Percentiles rank a stretch among this genome's conserved stretches.
Evolutionary conservation across 1,140 invertebrate genomes (phyloP).

Genomic region (Lepidurus couesii): DNA sequence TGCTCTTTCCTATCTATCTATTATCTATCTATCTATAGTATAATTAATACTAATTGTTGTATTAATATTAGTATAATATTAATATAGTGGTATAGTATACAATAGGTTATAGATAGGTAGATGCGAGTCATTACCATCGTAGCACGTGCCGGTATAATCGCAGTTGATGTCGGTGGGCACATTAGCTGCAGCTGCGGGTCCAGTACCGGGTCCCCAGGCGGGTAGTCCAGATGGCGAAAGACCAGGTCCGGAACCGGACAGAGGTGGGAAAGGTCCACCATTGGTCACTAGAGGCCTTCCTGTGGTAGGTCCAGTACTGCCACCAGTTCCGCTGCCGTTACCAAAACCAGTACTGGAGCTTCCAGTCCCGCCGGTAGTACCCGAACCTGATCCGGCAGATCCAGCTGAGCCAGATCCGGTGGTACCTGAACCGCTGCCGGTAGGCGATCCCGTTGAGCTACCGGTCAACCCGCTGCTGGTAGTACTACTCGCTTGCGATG

Average conservation of each 20-base stretch:
- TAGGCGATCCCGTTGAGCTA: conserved; percentile 6
- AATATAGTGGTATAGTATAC: background rate
- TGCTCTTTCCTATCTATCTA: background rate
- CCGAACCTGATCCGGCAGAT: conserved; percentile 19
- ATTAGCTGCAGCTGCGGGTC: conserved; percentile 24
- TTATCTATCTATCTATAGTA: conserved; percentile 22
- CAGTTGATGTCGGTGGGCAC: conserved; percentile 70
- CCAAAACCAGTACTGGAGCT: conserved; percentile 31
- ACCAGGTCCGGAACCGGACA: conserved; percentile 25
- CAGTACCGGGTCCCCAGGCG: background rate
- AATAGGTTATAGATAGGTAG: conserved; percentile 32
- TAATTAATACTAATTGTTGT: background rate
- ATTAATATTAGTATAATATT: background rate
- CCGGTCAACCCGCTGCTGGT: conserved; percentile 28
- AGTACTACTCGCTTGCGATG: background rate
- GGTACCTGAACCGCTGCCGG: background rate
- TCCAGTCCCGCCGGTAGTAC: conserved; percentile 29
- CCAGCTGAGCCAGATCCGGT: background rate
- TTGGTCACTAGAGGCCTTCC: background rate
- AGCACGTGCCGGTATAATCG: conserved; percentile 89
- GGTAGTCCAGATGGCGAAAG: conserved; percentile 16
- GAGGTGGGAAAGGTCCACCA: background rate
- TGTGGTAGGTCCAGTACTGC: background rate
- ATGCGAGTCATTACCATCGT: conserved; percentile 64
- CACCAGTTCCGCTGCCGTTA: conserved; percentile 35